Evolutionary conservation across 1,140 invertebrate species (phyloP).

Genomic region (Temnothorax curvispinosus): DNA sequence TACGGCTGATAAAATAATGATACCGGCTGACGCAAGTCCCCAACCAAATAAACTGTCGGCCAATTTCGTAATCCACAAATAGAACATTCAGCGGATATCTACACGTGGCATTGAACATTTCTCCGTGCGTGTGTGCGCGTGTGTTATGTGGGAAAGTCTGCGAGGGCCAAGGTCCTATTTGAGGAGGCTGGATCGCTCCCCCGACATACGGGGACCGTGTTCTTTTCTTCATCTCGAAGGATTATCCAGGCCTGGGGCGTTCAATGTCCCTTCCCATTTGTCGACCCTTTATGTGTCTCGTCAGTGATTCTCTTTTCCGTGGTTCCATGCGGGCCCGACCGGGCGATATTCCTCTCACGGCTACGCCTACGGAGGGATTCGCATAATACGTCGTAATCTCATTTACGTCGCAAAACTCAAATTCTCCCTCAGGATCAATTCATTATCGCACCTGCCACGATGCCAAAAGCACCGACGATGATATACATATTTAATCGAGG

Average conservation of each 20-base stretch:
- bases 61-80: not conserved
- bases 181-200: not conserved
- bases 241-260: slow-evolving; percentile 58
- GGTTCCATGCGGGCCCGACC: not conserved
- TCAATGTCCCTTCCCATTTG: slow-evolving; percentile 59
- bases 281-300: slow-evolving; percentile 59
- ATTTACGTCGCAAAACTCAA: slow-evolving; percentile 17
- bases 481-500: not conserved
- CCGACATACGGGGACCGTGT: not conserved
- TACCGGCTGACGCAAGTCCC: not conserved
- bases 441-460: not conserved
- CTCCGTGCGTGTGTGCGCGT: not conserved
- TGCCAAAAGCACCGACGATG: not conserved
- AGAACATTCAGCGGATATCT: not conserved
- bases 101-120: not conserved
- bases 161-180: slow-evolving; percentile 11
- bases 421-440: slow-evolving; percentile 43
- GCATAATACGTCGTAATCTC: slow-evolving; percentile 39
- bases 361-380: slow-evolving; percentile 7
- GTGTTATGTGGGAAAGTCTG: not conserved
- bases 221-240: slow-evolving; percentile 41
- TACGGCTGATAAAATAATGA: not conserved
- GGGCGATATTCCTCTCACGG: slow-evolving; percentile 1
- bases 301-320: slow-evolving; percentile 58
- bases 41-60: not conserved